phyloP scores from a whole-genome alignment of 2,797 vertebrate genomes.

The Merluccius polli region DNA sequence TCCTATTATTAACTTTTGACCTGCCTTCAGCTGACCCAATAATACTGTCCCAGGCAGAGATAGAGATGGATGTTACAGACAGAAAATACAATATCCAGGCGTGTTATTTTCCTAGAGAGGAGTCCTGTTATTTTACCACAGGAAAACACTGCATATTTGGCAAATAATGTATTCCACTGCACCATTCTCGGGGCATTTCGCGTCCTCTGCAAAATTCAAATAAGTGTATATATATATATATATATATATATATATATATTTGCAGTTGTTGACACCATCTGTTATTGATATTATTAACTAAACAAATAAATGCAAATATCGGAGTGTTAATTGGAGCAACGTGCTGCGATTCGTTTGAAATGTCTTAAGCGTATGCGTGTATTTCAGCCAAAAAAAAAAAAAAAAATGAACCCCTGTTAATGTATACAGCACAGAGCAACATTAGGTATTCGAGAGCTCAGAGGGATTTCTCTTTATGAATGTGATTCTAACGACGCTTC shows the following conservation, averaged over 20 bases:
- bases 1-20: neutral
- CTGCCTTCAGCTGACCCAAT: neutral
- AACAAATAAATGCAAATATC: neutral
- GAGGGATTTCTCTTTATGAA: neutral
- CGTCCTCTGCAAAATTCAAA: neutral
- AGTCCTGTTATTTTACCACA: slow-evolving; percentile 5
- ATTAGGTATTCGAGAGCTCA: neutral
- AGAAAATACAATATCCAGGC: neutral
- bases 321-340: neutral
- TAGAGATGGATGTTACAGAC: neutral
- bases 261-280: neutral
- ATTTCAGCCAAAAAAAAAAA: neutral
- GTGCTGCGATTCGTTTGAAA: no score
- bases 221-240: neutral
- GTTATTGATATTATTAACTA: neutral
- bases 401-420: neutral
- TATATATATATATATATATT: neutral
- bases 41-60: neutral
- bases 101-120: neutral
- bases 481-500: neutral
- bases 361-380: neutral
- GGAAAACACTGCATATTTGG: neutral
- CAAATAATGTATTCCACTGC: neutral
- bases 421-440: neutral
- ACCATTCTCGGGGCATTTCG: neutral